Base-by-base conservation (phyloP, 2,113 vertebrate species). In the Odocoileus hemionus region DNA sequence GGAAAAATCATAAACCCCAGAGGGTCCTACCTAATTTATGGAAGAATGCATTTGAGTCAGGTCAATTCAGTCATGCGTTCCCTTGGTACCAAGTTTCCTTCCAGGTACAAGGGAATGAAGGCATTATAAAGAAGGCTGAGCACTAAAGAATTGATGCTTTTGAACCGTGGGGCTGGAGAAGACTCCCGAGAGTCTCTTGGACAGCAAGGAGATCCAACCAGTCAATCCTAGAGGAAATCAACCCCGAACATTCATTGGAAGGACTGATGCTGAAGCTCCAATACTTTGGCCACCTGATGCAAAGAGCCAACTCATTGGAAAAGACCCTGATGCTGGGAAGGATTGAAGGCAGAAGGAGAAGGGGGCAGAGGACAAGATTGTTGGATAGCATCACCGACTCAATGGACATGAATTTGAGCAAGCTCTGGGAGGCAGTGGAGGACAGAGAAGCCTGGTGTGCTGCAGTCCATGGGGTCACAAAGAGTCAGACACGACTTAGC, bases 1-100 rank as follows among this genome's bases (percentile, higher is more conserved):
- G 84, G 45, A 74, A 60, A 60, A 80, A 76, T 36, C 33, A 30
- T 58, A 47, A 6, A 50, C 21, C 54, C 36, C 12, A n/a, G 33
- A 4, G 5, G 28, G 39, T 21, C 8, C 25, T 17, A 36, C 47
- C 0, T 4, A 74, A 78, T 16, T 54, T 2, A 0, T 21, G 54
- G 79, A 9, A 0, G 25, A 45, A 83, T 1, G n/a, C 67, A 82
- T 70, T 55, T 30, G 67, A 67, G 52, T 78, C 52, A 23, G 12
- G 83, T 47, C n/a, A 57, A 39, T 33, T 50, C 21, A 19, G 50
- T 52, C 57, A 8, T 1, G 14, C 7, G 45, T 57, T 60, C n/a
- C 26, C 55, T 21, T 16, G 61, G 36, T 17, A 80, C 7, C 14
- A 15, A 10, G 25, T 7, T 43, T 33, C 58, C 30, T 96, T 78